phyloP scores from a whole-genome alignment of 1,140 invertebrate species.

The Macrotrachela quadricornifera region DNA sequence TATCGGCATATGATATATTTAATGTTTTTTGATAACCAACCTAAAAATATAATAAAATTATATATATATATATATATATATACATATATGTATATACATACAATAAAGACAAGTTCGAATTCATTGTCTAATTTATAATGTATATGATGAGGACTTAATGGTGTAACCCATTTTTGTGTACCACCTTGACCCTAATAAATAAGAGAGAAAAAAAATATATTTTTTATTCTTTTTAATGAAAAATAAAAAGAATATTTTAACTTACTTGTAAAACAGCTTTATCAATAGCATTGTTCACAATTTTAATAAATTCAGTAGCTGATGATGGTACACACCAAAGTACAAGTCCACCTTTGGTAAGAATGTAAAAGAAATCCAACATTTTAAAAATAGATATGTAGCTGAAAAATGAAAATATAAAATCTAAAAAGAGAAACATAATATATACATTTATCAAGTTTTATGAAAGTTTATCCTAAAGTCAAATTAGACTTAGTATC shows the following conservation, averaged over 20 bases:
- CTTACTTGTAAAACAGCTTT: constrained; percentile 83
- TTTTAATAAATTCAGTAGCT: constrained; percentile 64
- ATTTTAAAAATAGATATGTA: constrained; percentile 38
- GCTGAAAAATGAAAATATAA: too few species aligned
- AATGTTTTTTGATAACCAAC: constrained; percentile 90
- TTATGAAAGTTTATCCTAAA: too few species aligned
- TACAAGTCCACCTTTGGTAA: constrained; percentile 94
- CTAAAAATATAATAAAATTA: too few species aligned
- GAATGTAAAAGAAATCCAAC: constrained; percentile 97
- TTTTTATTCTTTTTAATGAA: too few species aligned
- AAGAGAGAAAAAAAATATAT: not conserved
- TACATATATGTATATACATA: too few species aligned
- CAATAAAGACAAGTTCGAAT: constrained; percentile 90
- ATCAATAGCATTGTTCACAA: constrained; percentile 79
- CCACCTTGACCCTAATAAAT: constrained; percentile 50
- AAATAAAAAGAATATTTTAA: not conserved
- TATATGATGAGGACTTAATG: constrained; percentile 54
- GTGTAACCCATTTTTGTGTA: constrained; percentile 57
- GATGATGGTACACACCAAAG: constrained; percentile 92
- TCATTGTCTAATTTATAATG: constrained; percentile 97
- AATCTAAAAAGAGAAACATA: too few species aligned
- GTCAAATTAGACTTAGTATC: too few species aligned
- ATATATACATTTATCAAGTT: too few species aligned
- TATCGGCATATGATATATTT: constrained; percentile 85
- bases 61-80: too few species aligned